Percentiles rank a stretch among this genome's conserved stretches.
Conservation (phyloP, 2,113 vertebrate species). For the Hippocampus abdominalis region DNA sequence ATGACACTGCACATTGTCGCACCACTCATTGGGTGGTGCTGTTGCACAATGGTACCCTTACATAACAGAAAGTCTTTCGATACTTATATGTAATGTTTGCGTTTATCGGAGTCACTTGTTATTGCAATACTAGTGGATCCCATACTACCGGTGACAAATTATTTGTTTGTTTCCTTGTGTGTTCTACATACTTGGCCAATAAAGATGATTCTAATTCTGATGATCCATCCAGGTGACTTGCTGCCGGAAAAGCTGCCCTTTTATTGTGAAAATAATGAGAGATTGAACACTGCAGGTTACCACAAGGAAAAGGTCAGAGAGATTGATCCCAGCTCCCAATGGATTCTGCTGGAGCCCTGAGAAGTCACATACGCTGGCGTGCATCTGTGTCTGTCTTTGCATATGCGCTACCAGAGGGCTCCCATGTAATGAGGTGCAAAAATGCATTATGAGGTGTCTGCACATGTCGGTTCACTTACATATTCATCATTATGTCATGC, state of each 20-base stretch:
- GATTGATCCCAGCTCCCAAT: constrained; percentile 53
- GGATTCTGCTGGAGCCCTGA: constrained; percentile 29
- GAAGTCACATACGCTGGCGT: constrained; percentile 16
- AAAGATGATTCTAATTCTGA: neutral
- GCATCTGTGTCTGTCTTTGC: neutral
- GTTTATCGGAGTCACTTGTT: no score
- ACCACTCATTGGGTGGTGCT: no score
- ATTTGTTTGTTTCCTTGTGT: no score
- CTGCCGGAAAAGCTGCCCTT: constrained; percentile 49
- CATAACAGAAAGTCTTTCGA: no score
- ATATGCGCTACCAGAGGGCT: neutral
- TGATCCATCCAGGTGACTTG: constrained; percentile 8
- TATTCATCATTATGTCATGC: constrained; percentile 8
- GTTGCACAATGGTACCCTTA: no score
- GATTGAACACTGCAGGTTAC: constrained; percentile 47
- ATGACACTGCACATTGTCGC: no score
- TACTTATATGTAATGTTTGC: no score
- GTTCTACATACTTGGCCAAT: no score
- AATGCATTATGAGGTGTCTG: neutral
- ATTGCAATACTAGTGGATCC: no score
- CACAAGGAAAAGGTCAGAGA: constrained; percentile 55
- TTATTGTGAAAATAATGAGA: constrained; percentile 57
- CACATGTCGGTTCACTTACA: neutral
- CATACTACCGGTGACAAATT: no score
- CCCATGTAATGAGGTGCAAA: neutral